Evolutionary conservation across 2,797 vertebrate genomes (phyloP).

Genomic region (Centropyge bicolor): DNA sequence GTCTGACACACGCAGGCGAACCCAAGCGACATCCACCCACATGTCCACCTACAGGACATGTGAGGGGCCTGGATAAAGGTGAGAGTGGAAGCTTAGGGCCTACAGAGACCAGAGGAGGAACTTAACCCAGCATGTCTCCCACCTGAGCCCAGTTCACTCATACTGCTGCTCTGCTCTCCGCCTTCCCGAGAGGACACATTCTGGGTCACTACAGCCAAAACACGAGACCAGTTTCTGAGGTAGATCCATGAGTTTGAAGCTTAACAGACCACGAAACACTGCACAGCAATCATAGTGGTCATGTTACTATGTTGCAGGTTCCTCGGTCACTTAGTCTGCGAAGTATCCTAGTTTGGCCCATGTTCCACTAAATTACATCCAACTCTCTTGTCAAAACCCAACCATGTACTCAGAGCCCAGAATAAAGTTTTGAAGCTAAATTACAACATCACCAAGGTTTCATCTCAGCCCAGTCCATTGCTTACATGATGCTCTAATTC

Average conservation of each 20-base stretch:
- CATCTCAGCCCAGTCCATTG: too few relatives aligned
- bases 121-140: neutral
- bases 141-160: constrained; percentile 39
- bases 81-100: constrained; percentile 25
- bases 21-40: constrained; percentile 47
- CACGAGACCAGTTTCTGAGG: neutral
- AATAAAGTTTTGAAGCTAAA: too few relatives aligned
- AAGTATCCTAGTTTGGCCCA: neutral
- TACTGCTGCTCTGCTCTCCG: constrained; percentile 10
- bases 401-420: too few relatives aligned
- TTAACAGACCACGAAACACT: neutral
- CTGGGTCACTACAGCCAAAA: neutral
- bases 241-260: neutral
- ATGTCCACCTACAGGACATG: constrained; percentile 39
- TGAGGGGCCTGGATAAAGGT: constrained; percentile 22
- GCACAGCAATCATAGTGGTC: too few relatives aligned
- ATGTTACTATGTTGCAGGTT: neutral
- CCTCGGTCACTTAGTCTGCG: neutral
- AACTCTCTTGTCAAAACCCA: too few relatives aligned
- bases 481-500: too few relatives aligned
- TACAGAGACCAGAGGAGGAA: constrained; percentile 27
- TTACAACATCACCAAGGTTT: too few relatives aligned
- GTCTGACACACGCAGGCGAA: constrained; percentile 37
- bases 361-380: too few relatives aligned
- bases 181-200: neutral